Evolutionary conservation across 2,888 invertebrate genomes (phyloP), one percentile per base, ranked within the genome.

Genomic region (Phrixothrix hirtus): DNA sequence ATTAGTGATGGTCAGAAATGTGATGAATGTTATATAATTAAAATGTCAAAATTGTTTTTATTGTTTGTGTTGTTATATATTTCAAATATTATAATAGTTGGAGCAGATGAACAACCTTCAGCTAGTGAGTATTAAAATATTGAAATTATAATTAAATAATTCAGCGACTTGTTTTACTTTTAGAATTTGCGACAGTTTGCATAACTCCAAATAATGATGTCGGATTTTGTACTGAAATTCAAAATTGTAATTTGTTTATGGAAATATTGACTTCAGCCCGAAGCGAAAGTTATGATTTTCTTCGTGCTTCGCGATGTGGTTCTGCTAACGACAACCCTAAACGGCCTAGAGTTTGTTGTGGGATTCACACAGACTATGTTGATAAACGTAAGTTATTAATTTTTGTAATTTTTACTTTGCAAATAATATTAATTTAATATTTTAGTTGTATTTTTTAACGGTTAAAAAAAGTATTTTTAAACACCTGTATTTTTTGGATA

Each of bases 211-310:
- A 69, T 35, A 65, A 67, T 1, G 70, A 68, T 1, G 41, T 41
- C 0, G 79, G 78, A 0, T 63, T 62, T 6, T 82, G 82, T 61
- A 60, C 78, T 1, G 67, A 69, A 0, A 62, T 81, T 1, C 61
- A 69, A 48, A 49, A 73, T 7, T 82, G 82, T 52, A 44, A 60
- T 0, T 56, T 68, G 1, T 61, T 81, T 6, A 38, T 73, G 12
- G 30, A 45, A 1, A 7, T 26, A 6, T 4, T 45, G 7, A 2
- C 6, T 1, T 13, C 11, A 10, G 29, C 14, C 9, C 29, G n/a
- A 9, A 26, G 6, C 2, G 30, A 27, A 14, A 43, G 14, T 4
- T 58, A 58, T 30, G 43, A 59, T 7, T 73, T 72, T 48, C 39
- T 72, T 4, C 45, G 52, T 7, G 60, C 55, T 3, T 73, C 72